Percentiles rank a stretch among this genome's conserved stretches.
Conservation (phyloP, 35 echinoderm and acorn worm genomes). For the Eucidaris tribuloides region DNA sequence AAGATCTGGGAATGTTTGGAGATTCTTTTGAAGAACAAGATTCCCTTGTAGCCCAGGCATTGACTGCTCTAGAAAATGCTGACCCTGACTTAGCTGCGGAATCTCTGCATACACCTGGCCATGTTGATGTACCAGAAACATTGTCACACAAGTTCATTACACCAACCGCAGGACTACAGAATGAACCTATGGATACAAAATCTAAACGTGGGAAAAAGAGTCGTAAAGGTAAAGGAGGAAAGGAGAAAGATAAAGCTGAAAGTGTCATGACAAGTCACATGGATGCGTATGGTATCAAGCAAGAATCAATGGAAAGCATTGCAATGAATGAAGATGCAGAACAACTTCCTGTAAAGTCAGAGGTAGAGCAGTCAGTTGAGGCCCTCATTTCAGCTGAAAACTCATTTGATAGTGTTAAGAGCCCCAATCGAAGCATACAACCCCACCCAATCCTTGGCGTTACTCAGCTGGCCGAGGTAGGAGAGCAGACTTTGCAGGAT, state of each 20-base stretch:
- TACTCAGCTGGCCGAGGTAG: conserved; percentile 8
- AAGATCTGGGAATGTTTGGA: conserved; percentile 3
- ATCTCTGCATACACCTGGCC: background rate
- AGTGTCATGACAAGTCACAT: background rate
- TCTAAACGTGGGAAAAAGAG: too few species aligned
- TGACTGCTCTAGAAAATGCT: conserved; percentile 9
- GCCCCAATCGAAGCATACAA: background rate
- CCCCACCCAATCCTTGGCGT: background rate
- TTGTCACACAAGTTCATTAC: background rate
- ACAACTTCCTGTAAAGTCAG: background rate
- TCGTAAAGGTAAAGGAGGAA: conserved; percentile 3
- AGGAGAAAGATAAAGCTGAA: background rate
- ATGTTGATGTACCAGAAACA: background rate
- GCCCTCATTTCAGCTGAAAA: conserved; percentile 8
- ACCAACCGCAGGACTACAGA: too few species aligned
- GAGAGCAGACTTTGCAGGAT: conserved; percentile 31
- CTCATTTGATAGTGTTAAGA: background rate
- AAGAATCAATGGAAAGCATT: background rate
- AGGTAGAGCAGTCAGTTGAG: background rate
- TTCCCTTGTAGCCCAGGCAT: background rate
- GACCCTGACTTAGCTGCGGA: background rate
- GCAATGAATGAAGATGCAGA: background rate
- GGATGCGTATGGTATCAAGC: background rate
- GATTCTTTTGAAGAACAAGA: conserved; percentile 11
- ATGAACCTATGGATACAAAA: too few species aligned